These are phyloP conservation scores for Halcyon senegalensis DNA, from an alignment of 2,113 vertebrate genomes.

Conservation along the genomic window DNA sequence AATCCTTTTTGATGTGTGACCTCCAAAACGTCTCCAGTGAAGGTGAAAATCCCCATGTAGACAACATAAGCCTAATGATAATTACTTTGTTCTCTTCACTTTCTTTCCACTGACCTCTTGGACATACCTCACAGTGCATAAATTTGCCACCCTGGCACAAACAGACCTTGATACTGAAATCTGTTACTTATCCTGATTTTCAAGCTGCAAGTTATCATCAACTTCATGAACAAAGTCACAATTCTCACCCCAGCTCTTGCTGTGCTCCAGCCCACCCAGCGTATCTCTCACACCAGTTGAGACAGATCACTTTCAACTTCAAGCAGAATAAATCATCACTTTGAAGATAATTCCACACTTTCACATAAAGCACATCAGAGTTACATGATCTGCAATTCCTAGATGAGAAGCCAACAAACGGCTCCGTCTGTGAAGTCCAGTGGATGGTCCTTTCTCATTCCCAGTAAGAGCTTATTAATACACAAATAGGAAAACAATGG, in stretches of 20 bases:
- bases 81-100: background rate
- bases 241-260: background rate
- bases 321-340: background rate
- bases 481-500: background rate
- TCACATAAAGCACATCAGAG: background rate
- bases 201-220: background rate
- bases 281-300: background rate
- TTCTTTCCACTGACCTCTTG: background rate
- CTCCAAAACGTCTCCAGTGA: background rate
- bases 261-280: background rate
- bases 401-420: background rate
- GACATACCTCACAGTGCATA: background rate
- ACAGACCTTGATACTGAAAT: background rate
- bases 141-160: background rate
- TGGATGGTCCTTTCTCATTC: background rate
- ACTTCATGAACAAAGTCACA: background rate
- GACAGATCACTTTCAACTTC: background rate
- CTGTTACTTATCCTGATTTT: background rate
- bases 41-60: background rate
- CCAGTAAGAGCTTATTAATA: background rate
- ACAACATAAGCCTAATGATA: background rate
- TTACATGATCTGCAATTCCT: accelerated
- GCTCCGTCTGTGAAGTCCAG: background rate
- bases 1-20: background rate
- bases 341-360: background rate